A percentile compares a stretch with the other conserved stretches of the same genome.
Evolutionary conservation across 2,797 vertebrate genomes (phyloP).

Genomic region (Neosilurus hyrtlii): DNA sequence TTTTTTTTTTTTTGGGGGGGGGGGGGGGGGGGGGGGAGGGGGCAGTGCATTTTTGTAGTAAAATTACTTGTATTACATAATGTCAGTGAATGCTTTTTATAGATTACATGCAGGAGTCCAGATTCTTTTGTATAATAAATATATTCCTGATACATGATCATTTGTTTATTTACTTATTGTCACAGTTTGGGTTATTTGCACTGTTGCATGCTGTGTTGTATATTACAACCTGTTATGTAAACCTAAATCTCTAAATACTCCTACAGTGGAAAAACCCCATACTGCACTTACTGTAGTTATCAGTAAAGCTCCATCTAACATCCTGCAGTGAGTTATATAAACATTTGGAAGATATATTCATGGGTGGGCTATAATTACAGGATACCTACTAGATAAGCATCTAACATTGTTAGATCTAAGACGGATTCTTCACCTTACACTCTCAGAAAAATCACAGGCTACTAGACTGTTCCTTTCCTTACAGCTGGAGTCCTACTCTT

Average conservation of each 20-base stretch:
- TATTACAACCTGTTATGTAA: neutral
- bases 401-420: neutral
- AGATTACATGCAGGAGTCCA: neutral
- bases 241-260: neutral
- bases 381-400: neutral
- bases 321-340: conserved; percentile 10
- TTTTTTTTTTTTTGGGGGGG: no score
- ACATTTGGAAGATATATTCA: neutral
- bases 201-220: neutral
- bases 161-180: no score
- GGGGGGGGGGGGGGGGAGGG: no score
- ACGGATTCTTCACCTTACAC: neutral
- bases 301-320: conserved; percentile 2
- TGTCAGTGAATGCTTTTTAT: neutral
- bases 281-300: neutral
- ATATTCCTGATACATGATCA: no score
- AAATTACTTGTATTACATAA: neutral
- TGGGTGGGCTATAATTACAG: neutral
- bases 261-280: neutral
- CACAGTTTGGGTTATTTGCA: neutral
- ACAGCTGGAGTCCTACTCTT: no score
- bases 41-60: no score
- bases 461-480: neutral
- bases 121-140: neutral
- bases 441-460: neutral